Percentiles rank a stretch among this genome's conserved stretches.
Evolutionary conservation across 2,888 invertebrate genomes (phyloP).

Genomic region (Limnephilus marmoratus): DNA sequence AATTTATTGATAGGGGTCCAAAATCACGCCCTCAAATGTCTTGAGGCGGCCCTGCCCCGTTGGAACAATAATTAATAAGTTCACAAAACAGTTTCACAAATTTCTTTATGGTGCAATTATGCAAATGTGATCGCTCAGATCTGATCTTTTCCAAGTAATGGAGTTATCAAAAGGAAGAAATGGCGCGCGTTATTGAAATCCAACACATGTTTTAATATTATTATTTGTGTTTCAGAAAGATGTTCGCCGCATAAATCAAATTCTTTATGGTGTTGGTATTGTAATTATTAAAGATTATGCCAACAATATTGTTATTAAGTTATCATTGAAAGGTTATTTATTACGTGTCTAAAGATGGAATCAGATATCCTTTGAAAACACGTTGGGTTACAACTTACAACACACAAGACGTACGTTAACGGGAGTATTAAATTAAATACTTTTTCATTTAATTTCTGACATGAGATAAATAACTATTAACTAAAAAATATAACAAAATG

Average conservation of each 20-base stretch:
- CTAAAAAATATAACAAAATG: not conserved
- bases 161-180: constrained; percentile 12
- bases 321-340: constrained; percentile 21
- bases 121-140: not conserved
- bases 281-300: constrained; percentile 10
- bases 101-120: constrained; percentile 17
- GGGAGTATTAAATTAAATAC: not conserved
- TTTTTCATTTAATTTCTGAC: not conserved
- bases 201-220: constrained; percentile 18
- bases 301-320: constrained; percentile 1
- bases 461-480: not conserved
- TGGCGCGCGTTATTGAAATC: not conserved
- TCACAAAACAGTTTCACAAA: constrained; percentile 17
- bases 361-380: constrained; percentile 3
- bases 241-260: not conserved
- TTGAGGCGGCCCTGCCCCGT: not conserved
- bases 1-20: not conserved
- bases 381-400: no score
- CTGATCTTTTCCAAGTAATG: constrained; percentile 19
- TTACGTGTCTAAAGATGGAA: not conserved
- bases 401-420: not conserved
- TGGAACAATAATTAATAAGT: not conserved
- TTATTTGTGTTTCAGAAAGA: not conserved
- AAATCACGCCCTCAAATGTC: not conserved
- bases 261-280: not conserved